Evolutionary conservation across 2,113 vertebrate genomes (phyloP), one percentile per base, ranked within the genome.

Genomic region (Panurus biarmicus): DNA sequence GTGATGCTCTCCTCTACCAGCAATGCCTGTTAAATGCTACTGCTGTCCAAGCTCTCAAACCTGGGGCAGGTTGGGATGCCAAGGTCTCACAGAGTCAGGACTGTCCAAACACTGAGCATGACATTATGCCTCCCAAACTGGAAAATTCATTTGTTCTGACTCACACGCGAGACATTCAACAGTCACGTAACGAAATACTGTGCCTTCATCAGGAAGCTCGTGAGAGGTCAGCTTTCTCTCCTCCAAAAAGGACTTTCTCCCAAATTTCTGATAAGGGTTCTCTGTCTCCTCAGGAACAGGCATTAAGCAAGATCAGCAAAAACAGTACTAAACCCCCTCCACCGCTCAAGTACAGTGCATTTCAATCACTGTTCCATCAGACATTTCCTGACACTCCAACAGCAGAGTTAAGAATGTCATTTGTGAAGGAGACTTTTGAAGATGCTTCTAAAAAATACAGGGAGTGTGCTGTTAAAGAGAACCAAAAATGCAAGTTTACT

Each of bases 211-310:
- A 98, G 83, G 97, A 96, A 58, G 90, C 93, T 85, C 98, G 97
- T 9, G 98, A 99, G 96, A 97, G 98, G 80, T 99, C 99, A 5
- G 99, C 99, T 7, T 99, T 99, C 95, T 99, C 98, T 44, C 98
- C 98, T 9, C 99, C 98, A 3, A 98, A 98, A 96, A 98, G 97
- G 83, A 97, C 96, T 97, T 99, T 98, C 24, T 98, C 97, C 85
- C 98, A 98, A 4, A 66, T 98, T 54, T 98, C 98, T 96, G 96
- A 97, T 48, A 96, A 82, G 86, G 97, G 96, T 86, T 86, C 96
- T 42, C 64, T 97, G 84, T 57, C 96, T 93, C 58, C 97, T 83
- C 97, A 97, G 51, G 98, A 98, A 23, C 98, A 98, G 29, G 60
- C 97, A 78, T 92, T 98, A 91, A 98, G 92, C 97, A 99, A 98